Base-by-base conservation (phyloP, 1,140 invertebrate species). In the Lithobius niger region DNA sequence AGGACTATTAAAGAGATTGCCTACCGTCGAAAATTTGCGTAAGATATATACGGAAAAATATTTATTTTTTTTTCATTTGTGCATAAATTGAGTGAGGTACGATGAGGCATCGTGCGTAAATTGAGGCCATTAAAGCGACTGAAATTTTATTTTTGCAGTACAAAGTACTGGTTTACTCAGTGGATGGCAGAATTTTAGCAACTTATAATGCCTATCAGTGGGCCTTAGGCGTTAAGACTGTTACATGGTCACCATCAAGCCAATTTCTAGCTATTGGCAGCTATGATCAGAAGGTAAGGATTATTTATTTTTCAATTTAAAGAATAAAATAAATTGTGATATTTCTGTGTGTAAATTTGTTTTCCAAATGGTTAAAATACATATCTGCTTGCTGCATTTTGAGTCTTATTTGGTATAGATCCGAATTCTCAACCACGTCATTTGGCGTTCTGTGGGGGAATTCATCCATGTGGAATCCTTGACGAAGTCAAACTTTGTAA, bases 261-360 rank as follows among this genome's bases (percentile, higher is more conserved):
- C 73, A 76, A 62, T 70, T 75, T 53, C 58, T 76, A 22, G 71
- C 69, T 44, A 62, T 74, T 10, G 71, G 71, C 1, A 71, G 69
- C 52, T 74, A 64, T 60, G 74, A 76, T 64, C 65, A 74, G 59
- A 74, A 72, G 65, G 69, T 73, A 57, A 52, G 57, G 52, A 16
- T 19, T 25, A 25, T 1, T 1, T 48, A 48, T 45, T 40, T 1
- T 1, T 28, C 18, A 27, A 56, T 15, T 56, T 43, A 43, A 31
- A 55, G 16, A 19, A 26, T 10, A 36, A 36, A 24, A 44, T 6
- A 51, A 0, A 31, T 52, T 27, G 22, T 15, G 16, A 19, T 27
- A 31, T 27, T 48, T 48, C 36, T 6, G 42, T 4, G 24, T 52
- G 27, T 6, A 27, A 15, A 22, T 57, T 57, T 55, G n/a, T 15